Conservation (phyloP, 1,140 invertebrate genomes). For the Brachionus paranguensis region DNA sequence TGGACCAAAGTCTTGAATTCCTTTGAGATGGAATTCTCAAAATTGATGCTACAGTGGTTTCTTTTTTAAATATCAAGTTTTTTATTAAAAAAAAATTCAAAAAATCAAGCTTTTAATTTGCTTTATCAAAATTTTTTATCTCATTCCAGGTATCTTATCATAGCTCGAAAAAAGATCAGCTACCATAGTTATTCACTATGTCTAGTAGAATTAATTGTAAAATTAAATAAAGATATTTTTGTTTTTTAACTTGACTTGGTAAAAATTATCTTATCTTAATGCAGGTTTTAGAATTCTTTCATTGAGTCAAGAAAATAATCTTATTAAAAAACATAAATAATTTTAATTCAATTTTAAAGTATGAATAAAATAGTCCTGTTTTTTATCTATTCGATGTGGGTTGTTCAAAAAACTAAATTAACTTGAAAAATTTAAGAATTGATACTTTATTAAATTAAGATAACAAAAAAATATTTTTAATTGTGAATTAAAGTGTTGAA, state of each 20-base stretch:
- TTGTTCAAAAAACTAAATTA: too few relatives aligned
- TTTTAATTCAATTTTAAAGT: too few relatives aligned
- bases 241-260: too few relatives aligned
- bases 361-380: too few relatives aligned
- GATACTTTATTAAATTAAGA: background rate
- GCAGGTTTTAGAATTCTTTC: too few relatives aligned
- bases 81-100: too few relatives aligned
- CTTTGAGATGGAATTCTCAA: background rate
- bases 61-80: too few relatives aligned
- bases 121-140: background rate
- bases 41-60: too few relatives aligned
- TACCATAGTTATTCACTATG: background rate
- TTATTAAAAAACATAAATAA: too few relatives aligned
- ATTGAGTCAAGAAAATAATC: too few relatives aligned
- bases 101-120: background rate
- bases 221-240: background rate
- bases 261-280: background rate
- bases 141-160: background rate
- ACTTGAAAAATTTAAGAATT: background rate
- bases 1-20: background rate
- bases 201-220: background rate
- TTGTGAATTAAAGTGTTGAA: background rate
- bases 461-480: background rate
- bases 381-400: too few relatives aligned
- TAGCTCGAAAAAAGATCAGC: background rate